These are phyloP conservation scores for Sorex araneus DNA, from an alignment of 2,113 vertebrate genomes.

Conservation along the genomic window DNA sequence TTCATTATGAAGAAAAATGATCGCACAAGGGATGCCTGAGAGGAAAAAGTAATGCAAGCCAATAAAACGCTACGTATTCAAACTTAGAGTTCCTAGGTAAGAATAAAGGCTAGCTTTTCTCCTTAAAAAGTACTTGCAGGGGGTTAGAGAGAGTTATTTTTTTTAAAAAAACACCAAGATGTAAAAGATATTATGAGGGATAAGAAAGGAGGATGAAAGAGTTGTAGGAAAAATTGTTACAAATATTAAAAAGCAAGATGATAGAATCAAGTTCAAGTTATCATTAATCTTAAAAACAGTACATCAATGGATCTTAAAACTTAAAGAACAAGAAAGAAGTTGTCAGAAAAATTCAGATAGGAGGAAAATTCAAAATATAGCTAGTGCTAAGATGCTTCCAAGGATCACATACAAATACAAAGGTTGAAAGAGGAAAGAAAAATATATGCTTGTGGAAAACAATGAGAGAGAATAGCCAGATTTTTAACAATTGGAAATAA, in stretches of 20 bases:
- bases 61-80: neutral
- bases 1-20: neutral
- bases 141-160: no score
- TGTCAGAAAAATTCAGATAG: no score
- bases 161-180: no score
- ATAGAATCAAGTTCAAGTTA: no score
- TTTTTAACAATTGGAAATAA: conserved; percentile 19
- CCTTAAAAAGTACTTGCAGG: neutral
- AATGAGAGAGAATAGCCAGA: conserved; percentile 4
- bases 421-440: conserved; percentile 26
- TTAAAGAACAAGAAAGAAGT: neutral
- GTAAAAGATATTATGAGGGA: no score
- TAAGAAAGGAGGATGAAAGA: no score
- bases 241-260: no score
- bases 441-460: neutral
- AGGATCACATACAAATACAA: neutral
- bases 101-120: conserved; percentile 36
- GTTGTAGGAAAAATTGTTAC: no score
- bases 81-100: neutral
- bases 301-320: neutral
- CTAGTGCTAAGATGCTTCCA: neutral
- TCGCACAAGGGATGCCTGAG: neutral
- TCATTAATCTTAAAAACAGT: no score
- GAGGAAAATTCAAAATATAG: neutral
- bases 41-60: neutral